These are phyloP conservation scores for Centropyge bicolor DNA, from an alignment of 2,797 vertebrate genomes.

Conservation along the genomic window DNA sequence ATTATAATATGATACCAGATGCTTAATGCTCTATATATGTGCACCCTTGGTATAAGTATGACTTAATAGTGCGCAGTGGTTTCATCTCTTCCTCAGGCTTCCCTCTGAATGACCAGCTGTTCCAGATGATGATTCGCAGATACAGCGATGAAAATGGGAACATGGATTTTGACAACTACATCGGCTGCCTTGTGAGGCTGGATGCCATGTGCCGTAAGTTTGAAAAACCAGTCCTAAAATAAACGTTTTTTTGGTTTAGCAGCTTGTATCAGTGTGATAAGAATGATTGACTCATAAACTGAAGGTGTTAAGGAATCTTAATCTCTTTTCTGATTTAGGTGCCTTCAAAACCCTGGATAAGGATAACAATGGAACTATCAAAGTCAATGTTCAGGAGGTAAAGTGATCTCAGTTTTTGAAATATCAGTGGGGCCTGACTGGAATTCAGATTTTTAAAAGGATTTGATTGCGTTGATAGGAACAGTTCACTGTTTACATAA, in stretches of 20 bases:
- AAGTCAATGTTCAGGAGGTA: slow-evolving; percentile 92
- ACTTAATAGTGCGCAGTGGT: neutral
- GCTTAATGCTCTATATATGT: neutral
- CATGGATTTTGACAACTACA: slow-evolving; percentile 97
- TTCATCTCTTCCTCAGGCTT: slow-evolving; percentile 83
- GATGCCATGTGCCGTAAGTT: slow-evolving; percentile 98
- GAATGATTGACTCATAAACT: neutral
- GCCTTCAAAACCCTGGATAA: slow-evolving; percentile 92
- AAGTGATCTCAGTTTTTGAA: slow-evolving; percentile 34
- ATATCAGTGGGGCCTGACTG: neutral
- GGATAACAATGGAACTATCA: slow-evolving; percentile 87
- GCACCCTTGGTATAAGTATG: neutral
- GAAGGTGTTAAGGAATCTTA: neutral
- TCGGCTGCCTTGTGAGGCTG: slow-evolving; percentile 93
- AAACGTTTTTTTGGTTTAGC: fast-evolving
- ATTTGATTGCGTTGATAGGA: neutral
- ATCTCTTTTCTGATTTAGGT: slow-evolving; percentile 75
- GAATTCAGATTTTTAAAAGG: neutral
- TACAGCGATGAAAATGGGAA: slow-evolving; percentile 88
- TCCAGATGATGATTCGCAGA: slow-evolving; percentile 87
- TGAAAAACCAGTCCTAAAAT: neutral
- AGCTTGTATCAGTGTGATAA: slow-evolving; percentile 1
- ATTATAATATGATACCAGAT: slow-evolving; percentile 26
- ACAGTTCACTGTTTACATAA: neutral
- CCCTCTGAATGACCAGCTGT: slow-evolving; percentile 88